These are phyloP conservation scores for Leptinotarsa rubiginosa DNA, from an alignment of 2,888 invertebrate species.

Conservation along the genomic window DNA sequence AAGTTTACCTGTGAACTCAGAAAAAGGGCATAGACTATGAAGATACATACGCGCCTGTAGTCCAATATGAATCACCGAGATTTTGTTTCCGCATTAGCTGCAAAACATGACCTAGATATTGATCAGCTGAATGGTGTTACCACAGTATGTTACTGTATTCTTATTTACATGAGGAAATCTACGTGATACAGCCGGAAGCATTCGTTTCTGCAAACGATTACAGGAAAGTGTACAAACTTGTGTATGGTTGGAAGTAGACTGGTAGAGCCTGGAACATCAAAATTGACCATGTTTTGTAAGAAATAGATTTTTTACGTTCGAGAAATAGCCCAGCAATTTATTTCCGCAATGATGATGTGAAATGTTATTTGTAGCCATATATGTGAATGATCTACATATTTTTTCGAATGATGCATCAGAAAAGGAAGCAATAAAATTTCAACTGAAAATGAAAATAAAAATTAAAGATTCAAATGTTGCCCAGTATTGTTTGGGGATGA, in stretches of 20 bases:
- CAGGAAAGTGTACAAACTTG: not conserved
- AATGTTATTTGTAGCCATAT: not conserved
- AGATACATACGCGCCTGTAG: no score
- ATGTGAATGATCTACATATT: conserved; percentile 2
- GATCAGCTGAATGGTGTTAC: not conserved
- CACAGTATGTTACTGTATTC: no score
- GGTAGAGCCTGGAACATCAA: conserved; percentile 3
- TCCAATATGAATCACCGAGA: no score
- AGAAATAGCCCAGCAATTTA: not conserved
- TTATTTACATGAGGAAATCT: no score
- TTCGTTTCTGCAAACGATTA: not conserved
- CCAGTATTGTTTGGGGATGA: conserved; percentile 23
- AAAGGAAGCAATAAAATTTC: not conserved
- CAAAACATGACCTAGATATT: not conserved
- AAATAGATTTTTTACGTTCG: not conserved
- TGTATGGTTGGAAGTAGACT: not conserved
- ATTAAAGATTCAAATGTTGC: conserved; percentile 29
- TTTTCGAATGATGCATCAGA: not conserved
- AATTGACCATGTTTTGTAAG: not conserved
- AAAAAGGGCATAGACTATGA: no score
- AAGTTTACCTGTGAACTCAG: no score
- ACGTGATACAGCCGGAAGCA: no score
- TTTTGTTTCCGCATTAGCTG: not conserved
- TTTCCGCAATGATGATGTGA: not conserved
- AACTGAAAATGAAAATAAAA: conserved; percentile 21